These are phyloP conservation scores for Oopsacas minuta DNA, from an alignment of 37 sponge, comb jelly and placozoan genomes.

Conservation along the genomic window DNA sequence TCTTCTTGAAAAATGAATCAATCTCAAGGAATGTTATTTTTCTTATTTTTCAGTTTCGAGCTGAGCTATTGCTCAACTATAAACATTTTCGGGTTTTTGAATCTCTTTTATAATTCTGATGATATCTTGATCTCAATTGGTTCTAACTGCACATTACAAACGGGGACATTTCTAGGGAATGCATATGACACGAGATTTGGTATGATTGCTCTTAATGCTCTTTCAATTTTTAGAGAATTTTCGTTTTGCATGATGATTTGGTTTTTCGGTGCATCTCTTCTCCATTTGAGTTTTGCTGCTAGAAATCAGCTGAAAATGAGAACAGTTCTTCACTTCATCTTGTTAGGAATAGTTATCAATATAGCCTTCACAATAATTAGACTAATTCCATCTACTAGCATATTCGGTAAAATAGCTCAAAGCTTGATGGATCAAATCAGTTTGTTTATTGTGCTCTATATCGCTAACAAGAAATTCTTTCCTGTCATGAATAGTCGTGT, in stretches of 20 bases:
- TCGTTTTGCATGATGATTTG: constrained; percentile 2
- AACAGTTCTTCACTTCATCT: neutral
- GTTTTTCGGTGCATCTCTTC: neutral
- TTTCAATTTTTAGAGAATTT: neutral
- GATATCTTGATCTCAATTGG: neutral
- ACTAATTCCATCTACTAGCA: neutral
- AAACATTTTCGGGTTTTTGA: neutral
- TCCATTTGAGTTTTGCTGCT: constrained; percentile 2
- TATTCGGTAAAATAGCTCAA: neutral
- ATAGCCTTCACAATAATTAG: neutral
- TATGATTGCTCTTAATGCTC: neutral
- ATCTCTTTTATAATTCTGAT: neutral
- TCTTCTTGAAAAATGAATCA: neutral
- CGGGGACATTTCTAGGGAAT: neutral
- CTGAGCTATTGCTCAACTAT: neutral
- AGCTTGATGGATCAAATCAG: neutral
- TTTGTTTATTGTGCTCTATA: neutral
- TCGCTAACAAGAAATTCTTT: neutral
- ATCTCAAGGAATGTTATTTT: neutral
- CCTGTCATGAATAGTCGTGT: neutral
- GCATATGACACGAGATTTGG: neutral
- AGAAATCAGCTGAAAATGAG: neutral
- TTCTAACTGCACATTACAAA: neutral
- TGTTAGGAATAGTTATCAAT: neutral
- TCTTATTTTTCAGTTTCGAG: neutral